These are phyloP conservation scores for Sebastes diaconus DNA, from an alignment of 2,797 vertebrate species.

Conservation along the genomic window DNA sequence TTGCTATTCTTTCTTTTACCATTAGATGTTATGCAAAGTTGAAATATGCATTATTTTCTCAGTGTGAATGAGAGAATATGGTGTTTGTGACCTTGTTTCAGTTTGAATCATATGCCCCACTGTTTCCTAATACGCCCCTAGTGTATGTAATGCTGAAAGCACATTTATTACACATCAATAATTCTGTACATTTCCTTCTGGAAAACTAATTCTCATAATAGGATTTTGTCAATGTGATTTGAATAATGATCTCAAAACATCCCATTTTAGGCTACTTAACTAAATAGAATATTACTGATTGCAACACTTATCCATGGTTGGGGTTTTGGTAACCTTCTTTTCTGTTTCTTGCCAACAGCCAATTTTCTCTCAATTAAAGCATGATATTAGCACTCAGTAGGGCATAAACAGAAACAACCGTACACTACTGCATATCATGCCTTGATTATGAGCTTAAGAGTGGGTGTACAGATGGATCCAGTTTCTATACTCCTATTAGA, in stretches of 20 bases:
- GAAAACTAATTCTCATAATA: constrained; percentile 87
- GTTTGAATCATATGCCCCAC: constrained; percentile 68
- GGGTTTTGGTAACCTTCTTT: constrained; percentile 84
- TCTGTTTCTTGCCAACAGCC: constrained; percentile 87
- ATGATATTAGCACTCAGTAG: constrained; percentile 87
- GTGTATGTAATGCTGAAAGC: constrained; percentile 80
- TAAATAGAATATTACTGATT: constrained; percentile 89
- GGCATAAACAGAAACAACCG: constrained; percentile 85
- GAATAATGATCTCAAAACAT: constrained; percentile 90
- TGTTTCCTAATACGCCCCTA: constrained; percentile 77
- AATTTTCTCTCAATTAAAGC: constrained; percentile 90
- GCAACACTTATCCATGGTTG: constrained; percentile 87
- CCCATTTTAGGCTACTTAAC: constrained; percentile 88
- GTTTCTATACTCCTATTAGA: constrained; percentile 68
- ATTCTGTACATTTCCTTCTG: constrained; percentile 84
- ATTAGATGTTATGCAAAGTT: constrained; percentile 49
- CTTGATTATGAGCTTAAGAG: constrained; percentile 82
- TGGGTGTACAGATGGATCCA: constrained; percentile 72
- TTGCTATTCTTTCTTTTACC: constrained; percentile 1
- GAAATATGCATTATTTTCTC: constrained; percentile 51
- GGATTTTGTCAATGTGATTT: constrained; percentile 88
- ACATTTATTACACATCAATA: constrained; percentile 82
- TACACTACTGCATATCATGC: constrained; percentile 81
- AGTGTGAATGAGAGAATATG: constrained; percentile 57
- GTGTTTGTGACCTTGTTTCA: constrained; percentile 79